Conservation (phyloP, 2,797 vertebrate species). For the Bradypodion ventrale region DNA sequence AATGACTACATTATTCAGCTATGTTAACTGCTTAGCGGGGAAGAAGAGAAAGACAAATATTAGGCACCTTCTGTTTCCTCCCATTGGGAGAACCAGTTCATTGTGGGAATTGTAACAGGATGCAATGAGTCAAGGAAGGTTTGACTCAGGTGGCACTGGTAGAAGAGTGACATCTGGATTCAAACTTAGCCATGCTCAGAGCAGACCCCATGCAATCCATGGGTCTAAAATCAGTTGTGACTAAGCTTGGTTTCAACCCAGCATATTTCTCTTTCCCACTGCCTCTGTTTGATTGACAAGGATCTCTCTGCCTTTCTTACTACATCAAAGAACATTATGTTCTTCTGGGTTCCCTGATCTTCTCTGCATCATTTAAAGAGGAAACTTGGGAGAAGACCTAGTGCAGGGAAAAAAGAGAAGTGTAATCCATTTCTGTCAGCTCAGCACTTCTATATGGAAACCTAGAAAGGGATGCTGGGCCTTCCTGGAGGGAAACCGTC, state of each 20-base stretch:
- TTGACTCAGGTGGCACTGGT: not conserved
- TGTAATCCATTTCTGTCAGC: too few species aligned
- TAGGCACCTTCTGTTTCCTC: not conserved
- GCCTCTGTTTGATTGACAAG: too few species aligned
- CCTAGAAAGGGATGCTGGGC: not conserved
- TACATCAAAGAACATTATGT: too few species aligned
- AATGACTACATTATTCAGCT: not conserved
- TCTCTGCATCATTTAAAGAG: too few species aligned
- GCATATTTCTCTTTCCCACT: not conserved
- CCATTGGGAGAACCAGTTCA: not conserved
- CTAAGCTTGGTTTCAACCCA: not conserved
- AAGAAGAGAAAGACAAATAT: not conserved
- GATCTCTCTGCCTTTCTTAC: too few species aligned
- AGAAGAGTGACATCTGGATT: not conserved
- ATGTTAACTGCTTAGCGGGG: fast-evolving
- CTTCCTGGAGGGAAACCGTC: too few species aligned
- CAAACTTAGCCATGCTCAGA: not conserved
- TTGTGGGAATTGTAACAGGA: not conserved
- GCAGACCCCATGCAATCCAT: not conserved
- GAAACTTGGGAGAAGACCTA: too few species aligned
- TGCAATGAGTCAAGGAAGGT: not conserved
- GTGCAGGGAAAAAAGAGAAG: too few species aligned
- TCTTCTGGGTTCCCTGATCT: too few species aligned
- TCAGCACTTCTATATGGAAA: not conserved
- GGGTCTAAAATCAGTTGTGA: not conserved